A percentile compares a stretch with the other conserved stretches of the same genome.
Evolutionary conservation across 2,888 invertebrate genomes (phyloP).

Genomic region (Cryptocephalus moraei): DNA sequence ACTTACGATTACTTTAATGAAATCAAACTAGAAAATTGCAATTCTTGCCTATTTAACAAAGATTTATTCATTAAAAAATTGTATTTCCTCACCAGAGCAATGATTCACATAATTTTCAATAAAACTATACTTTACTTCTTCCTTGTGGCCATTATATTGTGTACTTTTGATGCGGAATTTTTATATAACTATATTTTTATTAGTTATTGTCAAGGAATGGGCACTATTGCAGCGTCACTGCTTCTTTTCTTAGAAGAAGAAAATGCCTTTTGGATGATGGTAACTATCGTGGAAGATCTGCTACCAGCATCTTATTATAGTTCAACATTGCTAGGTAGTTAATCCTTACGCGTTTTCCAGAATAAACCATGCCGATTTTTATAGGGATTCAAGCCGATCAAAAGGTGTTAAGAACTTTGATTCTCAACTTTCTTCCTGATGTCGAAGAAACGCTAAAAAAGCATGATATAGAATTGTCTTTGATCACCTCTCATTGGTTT

Average conservation of each 20-base stretch:
- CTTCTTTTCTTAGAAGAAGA: constrained; percentile 94
- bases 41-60: no score
- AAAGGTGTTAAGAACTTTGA: constrained; percentile 84
- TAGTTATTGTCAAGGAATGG: constrained; percentile 75
- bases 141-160: no score
- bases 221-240: constrained; percentile 87
- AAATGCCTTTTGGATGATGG: constrained; percentile 98
- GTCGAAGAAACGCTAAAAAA: constrained; percentile 84
- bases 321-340: constrained; percentile 68
- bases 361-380: constrained; percentile 11
- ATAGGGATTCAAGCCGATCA: constrained; percentile 89
- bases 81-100: no score
- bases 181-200: constrained; percentile 8
- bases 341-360: not conserved
- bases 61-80: no score
- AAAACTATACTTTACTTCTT: no score
- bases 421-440: constrained; percentile 81
- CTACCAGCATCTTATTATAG: constrained; percentile 96
- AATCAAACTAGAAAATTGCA: no score
- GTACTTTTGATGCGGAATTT: no score
- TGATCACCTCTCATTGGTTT: constrained; percentile 97
- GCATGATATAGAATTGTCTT: constrained; percentile 89
- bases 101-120: no score
- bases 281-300: constrained; percentile 95
- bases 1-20: no score